Percentiles rank a stretch among this genome's conserved stretches.
Evolutionary conservation across 2,113 vertebrate species (phyloP).

Genomic region (Drymodes brunneopygia): DNA sequence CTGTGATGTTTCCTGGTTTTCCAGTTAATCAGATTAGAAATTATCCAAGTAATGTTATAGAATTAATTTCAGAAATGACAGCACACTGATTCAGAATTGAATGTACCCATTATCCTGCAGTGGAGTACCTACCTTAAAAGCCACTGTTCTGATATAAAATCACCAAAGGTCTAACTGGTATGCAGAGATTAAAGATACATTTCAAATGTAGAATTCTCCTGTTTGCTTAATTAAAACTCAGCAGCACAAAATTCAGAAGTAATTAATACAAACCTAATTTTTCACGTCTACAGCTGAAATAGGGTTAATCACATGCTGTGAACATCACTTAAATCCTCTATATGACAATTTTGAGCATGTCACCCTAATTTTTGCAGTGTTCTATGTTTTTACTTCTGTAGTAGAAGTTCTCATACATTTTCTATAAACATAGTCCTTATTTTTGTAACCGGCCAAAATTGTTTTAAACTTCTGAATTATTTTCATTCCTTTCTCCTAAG

Average conservation of each 20-base stretch:
- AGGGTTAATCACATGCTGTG: neutral
- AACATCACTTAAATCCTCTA: neutral
- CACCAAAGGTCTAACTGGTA: neutral
- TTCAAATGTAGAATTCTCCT: neutral
- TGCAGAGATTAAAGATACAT: neutral
- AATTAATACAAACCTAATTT: neutral
- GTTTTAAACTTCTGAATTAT: too few species aligned
- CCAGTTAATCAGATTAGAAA: neutral
- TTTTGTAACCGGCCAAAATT: too few species aligned
- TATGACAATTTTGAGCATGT: neutral
- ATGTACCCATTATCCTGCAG: neutral
- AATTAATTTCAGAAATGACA: neutral
- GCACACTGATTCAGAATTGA: neutral
- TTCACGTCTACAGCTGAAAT: neutral
- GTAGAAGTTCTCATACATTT: too few species aligned
- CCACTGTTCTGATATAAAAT: neutral
- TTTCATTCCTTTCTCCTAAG: too few species aligned
- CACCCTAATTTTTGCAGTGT: too few species aligned
- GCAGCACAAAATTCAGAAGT: neutral
- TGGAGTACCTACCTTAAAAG: neutral
- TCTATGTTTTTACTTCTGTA: too few species aligned
- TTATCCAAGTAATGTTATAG: neutral
- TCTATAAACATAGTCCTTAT: too few species aligned
- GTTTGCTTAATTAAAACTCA: neutral
- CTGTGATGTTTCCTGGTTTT: neutral